A percentile compares a stretch with the other conserved stretches of the same genome.
These are phyloP conservation scores for Drosophila histrio DNA, from an alignment of 2,888 invertebrate species.

Conservation along the genomic window DNA sequence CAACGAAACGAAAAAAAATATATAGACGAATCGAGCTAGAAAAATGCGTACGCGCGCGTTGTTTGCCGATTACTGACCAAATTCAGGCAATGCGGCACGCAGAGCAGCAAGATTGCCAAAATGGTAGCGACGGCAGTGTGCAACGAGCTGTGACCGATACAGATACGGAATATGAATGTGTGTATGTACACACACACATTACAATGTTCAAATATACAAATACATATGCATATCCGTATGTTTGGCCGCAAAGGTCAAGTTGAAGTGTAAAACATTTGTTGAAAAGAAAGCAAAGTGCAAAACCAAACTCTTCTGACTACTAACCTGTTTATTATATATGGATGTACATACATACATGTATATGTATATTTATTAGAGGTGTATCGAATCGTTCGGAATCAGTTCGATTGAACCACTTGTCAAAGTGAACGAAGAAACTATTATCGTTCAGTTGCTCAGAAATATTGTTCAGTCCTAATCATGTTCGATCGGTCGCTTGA, in stretches of 20 bases:
- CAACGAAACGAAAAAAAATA: conserved; percentile 22
- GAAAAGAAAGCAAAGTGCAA: conserved; percentile 51
- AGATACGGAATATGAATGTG: conserved; percentile 34
- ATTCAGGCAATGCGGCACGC: conserved; percentile 49
- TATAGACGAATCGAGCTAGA: conserved; percentile 32
- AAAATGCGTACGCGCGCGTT: conserved; percentile 75
- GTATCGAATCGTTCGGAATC: too few relatives aligned
- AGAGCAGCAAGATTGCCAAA: conserved; percentile 55
- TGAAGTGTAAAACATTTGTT: conserved; percentile 51
- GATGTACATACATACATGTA: too few relatives aligned
- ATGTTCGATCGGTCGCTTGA: too few relatives aligned
- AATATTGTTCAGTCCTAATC: too few relatives aligned
- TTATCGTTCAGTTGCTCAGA: too few relatives aligned
- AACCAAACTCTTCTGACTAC: conserved; percentile 12
- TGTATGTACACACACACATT: background rate
- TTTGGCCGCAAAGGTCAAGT: conserved; percentile 62
- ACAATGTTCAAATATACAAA: background rate
- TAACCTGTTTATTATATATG: conserved; percentile 17
- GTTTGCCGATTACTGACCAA: conserved; percentile 71
- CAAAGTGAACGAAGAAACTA: too few relatives aligned
- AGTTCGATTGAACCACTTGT: too few relatives aligned
- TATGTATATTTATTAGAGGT: too few relatives aligned
- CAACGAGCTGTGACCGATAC: conserved; percentile 54
- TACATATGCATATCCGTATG: background rate
- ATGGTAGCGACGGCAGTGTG: conserved; percentile 41